phyloP scores from a whole-genome alignment of 2,113 vertebrate species.

The Lasiurus borealis region DNA sequence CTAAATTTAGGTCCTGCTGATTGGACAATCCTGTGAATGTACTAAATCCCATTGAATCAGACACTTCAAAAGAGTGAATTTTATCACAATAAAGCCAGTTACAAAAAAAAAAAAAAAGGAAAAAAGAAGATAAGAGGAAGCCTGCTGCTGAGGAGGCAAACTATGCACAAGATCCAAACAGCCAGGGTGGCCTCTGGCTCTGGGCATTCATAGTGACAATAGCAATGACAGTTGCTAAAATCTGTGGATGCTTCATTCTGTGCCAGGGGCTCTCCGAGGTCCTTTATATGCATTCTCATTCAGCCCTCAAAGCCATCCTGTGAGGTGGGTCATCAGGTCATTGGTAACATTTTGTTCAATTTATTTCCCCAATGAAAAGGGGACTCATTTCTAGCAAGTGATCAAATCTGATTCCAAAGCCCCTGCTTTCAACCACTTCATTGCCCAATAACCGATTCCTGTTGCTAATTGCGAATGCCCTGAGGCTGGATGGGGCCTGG shows the following conservation, averaged over 20 bases:
- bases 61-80: background rate
- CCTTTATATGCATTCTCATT: background rate
- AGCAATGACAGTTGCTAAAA: fast-evolving
- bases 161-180: no score
- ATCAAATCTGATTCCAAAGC: background rate
- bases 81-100: background rate
- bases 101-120: background rate
- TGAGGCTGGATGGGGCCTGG: background rate
- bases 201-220: fast-evolving
- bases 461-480: background rate
- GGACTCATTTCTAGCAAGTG: background rate
- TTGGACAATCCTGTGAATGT: background rate
- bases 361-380: background rate
- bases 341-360: background rate
- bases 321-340: background rate
- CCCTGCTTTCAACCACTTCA: background rate
- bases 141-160: background rate
- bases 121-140: background rate
- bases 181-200: background rate
- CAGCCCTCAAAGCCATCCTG: background rate
- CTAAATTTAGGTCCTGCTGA: background rate
- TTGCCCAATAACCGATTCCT: background rate
- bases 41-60: background rate
- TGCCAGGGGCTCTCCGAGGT: background rate
- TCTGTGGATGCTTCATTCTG: background rate